phyloP scores from a whole-genome alignment of 2,113 vertebrate genomes.

The Uropsilus gracilis region DNA sequence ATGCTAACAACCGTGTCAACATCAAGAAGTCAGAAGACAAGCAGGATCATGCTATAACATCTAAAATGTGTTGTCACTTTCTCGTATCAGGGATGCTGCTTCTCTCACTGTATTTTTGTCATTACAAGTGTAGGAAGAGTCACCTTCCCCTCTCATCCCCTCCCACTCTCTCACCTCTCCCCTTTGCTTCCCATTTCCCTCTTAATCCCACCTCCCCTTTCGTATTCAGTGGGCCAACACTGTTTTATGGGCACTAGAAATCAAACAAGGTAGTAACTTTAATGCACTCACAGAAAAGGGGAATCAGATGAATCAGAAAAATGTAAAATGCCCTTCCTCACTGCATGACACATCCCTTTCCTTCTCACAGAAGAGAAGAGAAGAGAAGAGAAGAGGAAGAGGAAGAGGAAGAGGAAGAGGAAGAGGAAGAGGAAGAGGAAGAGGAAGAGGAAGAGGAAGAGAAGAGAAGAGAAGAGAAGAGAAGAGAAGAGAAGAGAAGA shows the following conservation, averaged over 20 bases:
- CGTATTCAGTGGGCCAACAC: not conserved
- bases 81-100: not conserved
- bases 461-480: too few species aligned
- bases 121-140: not conserved
- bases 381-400: too few species aligned
- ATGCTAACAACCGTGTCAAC: not conserved
- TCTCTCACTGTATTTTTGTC: constrained; percentile 3
- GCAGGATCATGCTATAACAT: not conserved
- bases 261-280: too few species aligned
- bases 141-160: too few species aligned
- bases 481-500: too few species aligned
- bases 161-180: too few species aligned
- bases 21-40: constrained; percentile 15
- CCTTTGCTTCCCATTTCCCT: not conserved
- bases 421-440: too few species aligned
- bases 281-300: too few species aligned
- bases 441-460: too few species aligned
- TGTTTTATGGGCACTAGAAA: not conserved
- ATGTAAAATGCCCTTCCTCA: not conserved
- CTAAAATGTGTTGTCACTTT: not conserved
- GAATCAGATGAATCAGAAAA: not conserved
- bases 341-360: too few species aligned
- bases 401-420: too few species aligned
- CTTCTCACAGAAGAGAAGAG: too few species aligned
- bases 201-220: not conserved